Percentiles rank a stretch among this genome's conserved stretches.
phyloP scores from a whole-genome alignment of 1,140 invertebrate species.

The Leptonema lineaticorne region DNA sequence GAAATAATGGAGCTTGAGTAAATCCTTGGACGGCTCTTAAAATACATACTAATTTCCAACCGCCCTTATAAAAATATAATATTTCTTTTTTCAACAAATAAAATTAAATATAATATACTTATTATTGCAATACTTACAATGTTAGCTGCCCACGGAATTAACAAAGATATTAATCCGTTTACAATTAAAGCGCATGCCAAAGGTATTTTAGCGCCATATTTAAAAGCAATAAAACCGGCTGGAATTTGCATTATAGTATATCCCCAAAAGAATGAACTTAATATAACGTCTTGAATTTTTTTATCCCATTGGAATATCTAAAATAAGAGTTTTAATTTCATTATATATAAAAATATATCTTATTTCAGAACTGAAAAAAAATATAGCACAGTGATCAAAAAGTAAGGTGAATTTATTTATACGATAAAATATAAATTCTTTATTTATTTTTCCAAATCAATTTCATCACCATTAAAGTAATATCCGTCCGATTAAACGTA shows the following conservation, averaged over 20 bases:
- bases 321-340: background rate
- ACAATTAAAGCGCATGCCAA: constrained; percentile 58
- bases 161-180: constrained; percentile 46
- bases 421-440: no score
- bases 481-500: no score
- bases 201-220: constrained; percentile 62
- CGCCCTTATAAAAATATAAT: constrained; percentile 45
- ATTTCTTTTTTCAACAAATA: background rate
- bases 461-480: no score
- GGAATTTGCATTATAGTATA: constrained; percentile 67
- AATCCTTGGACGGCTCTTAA: constrained; percentile 70
- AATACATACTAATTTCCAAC: constrained; percentile 58
- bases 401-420: no score
- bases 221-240: constrained; percentile 65
- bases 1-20: constrained; percentile 64
- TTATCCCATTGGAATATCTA: constrained; percentile 60
- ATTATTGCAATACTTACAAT: constrained; percentile 45
- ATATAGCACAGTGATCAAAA: no score
- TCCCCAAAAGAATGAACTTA: constrained; percentile 63
- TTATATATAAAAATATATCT: constrained; percentile 30
- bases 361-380: constrained; percentile 40
- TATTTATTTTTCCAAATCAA: no score
- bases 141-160: constrained; percentile 47
- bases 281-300: constrained; percentile 57
- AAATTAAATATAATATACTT: constrained; percentile 5